A percentile compares a stretch with the other conserved stretches of the same genome.
Conservation (phyloP, 2,797 vertebrate genomes). For the Fistularia commersonii region DNA sequence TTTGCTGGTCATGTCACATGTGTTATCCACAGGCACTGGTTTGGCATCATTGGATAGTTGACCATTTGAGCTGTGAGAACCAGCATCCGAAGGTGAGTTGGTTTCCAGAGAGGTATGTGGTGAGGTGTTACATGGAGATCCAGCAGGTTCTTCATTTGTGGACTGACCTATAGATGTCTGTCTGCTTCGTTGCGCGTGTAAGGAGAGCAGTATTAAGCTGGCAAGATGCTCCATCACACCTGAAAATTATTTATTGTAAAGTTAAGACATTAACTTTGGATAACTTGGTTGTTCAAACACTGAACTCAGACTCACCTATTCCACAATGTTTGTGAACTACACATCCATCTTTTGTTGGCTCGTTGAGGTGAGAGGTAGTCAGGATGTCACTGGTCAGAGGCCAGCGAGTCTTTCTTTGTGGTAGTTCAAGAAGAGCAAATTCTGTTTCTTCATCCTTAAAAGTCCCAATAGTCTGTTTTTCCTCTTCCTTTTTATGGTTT, state of each 20-base stretch:
- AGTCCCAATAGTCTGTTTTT: conserved; percentile 2
- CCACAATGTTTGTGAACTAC: conserved; percentile 1
- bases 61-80: too few species aligned
- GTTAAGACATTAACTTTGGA: background rate
- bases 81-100: conserved; percentile 5
- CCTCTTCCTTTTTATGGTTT: background rate
- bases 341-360: conserved; percentile 4
- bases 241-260: conserved; percentile 14
- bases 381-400: conserved; percentile 5
- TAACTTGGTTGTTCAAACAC: background rate
- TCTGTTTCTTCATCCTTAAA: conserved; percentile 6
- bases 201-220: conserved; percentile 2
- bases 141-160: conserved; percentile 5
- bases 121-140: too few species aligned
- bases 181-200: conserved; percentile 9
- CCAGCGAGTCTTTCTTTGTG: conserved; percentile 5
- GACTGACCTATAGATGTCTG: background rate
- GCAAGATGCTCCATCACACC: conserved; percentile 13
- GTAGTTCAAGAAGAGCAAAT: conserved; percentile 1
- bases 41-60: background rate
- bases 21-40: conserved; percentile 3
- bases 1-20: conserved; percentile 1
- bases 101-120: conserved; percentile 4
- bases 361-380: conserved; percentile 2
- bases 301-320: conserved; percentile 22